Evolutionary conservation across 2,888 invertebrate genomes (phyloP).

Genomic region (Zonitis immaculata): DNA sequence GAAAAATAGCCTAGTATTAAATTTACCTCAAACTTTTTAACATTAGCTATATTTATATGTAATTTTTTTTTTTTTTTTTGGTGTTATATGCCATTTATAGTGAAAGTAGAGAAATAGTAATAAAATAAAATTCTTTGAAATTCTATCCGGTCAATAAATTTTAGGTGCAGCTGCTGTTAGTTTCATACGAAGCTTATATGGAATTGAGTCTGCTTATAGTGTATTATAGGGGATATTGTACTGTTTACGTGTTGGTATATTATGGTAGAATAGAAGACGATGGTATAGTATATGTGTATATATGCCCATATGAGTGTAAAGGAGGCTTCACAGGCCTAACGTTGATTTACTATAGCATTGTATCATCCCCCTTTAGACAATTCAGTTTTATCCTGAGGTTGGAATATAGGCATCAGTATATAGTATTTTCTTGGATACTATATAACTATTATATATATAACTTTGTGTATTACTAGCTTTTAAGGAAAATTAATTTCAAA

Average conservation of each 20-base stretch:
- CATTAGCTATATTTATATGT: too few relatives aligned
- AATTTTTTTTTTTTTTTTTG: too few relatives aligned
- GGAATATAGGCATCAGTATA: too few relatives aligned
- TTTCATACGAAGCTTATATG: constrained; percentile 12
- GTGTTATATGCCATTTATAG: too few relatives aligned
- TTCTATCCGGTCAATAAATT: constrained; percentile 6
- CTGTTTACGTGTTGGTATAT: constrained; percentile 13
- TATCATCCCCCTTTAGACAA: constrained; percentile 39
- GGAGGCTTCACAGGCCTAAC: constrained; percentile 26
- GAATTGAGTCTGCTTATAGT: constrained; percentile 18
- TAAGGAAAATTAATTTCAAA: constrained; percentile 17
- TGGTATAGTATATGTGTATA: constrained; percentile 12
- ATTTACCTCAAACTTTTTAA: too few relatives aligned
- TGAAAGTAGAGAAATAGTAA: background rate
- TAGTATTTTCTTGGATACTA: background rate
- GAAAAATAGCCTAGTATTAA: too few relatives aligned
- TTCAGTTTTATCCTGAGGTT: constrained; percentile 27
- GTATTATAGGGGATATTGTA: constrained; percentile 11
- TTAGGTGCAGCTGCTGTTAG: constrained; percentile 14
- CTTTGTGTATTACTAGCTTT: constrained; percentile 17
- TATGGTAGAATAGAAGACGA: constrained; percentile 1
- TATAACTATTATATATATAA: constrained; percentile 11
- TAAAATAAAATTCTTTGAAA: background rate
- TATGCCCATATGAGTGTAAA: constrained; percentile 13
- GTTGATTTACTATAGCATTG: constrained; percentile 41